Conservation (phyloP, 2,888 invertebrate genomes). For the Nomada fabriciana region DNA sequence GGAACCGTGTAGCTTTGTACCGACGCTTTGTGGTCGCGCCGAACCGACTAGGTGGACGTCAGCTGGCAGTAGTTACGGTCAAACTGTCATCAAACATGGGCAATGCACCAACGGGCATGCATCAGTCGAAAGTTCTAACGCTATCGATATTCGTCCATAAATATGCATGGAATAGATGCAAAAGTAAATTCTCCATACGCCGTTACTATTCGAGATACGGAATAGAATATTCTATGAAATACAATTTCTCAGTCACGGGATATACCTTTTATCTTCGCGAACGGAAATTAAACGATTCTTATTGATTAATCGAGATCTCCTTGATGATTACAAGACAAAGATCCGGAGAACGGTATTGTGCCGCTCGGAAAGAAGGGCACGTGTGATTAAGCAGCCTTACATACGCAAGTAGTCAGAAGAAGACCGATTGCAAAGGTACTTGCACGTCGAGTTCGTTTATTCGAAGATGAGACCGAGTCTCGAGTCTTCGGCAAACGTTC, state of each 20-base stretch:
- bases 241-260: too few species aligned
- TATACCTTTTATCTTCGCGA: too few species aligned
- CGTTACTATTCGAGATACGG: not conserved
- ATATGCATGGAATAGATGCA: not conserved
- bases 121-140: conserved; percentile 15
- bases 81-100: conserved; percentile 39
- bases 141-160: conserved; percentile 23
- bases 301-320: not conserved
- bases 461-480: conserved; percentile 54
- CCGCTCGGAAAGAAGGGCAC: conserved; percentile 6
- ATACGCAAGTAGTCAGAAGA: conserved; percentile 2
- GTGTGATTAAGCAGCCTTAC: conserved; percentile 22
- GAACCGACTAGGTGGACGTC: conserved; percentile 39
- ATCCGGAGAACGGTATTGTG: not conserved
- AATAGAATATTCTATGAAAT: too few species aligned
- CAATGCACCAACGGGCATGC: conserved; percentile 8
- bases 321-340: conserved; percentile 22
- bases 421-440: conserved; percentile 49
- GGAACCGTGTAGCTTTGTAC: conserved; percentile 26
- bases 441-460: conserved; percentile 54
- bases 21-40: conserved; percentile 60
- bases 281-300: too few species aligned
- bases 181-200: not conserved
- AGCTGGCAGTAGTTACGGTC: conserved; percentile 59
- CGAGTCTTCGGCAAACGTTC: conserved; percentile 57